Base-by-base conservation (phyloP, 1,140 invertebrate genomes). In the Pseudomyrmex pallidus region DNA sequence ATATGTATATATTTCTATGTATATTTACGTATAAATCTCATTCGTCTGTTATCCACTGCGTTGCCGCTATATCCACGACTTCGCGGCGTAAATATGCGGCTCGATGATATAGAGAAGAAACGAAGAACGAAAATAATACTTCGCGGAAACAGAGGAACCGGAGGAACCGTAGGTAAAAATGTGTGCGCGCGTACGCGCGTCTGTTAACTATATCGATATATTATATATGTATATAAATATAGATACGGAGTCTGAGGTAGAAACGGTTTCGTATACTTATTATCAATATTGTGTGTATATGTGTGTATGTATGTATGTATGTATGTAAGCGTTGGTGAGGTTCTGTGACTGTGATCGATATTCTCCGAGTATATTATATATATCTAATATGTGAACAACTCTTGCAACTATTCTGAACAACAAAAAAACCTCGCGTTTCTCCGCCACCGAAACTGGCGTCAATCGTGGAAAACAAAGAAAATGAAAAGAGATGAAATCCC, bases 181-280 rank as follows among this genome's bases (percentile, higher is more conserved):
- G 35, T 35, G 35, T 68, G 68, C 59, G 68, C 82, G 52, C 10
- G 17, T 35, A 35, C 35, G 35, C 35, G 35, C 35, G 35, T 35
- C 35, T 35, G 35, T 35, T 67, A 59, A 61, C 83, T 76, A 87
- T 83, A 83, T 86, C 57, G 62, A 82, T 83, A 74, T 74, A 62
- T 46, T 83, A 74, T 74, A 62, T 46, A 35, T 83, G 64, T 76
- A 67, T 76, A 67, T 76, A 83, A 44, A 84, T 56, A 74, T 68
- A 76, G 54, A 86, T 74, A 78, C 70, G 84, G 70, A 82, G 74
- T 73, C 67, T 90, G 90, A 91, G 90, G 90, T 92, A 92, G 88
- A 92, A 90, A 76, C 84, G 90, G 89, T 90, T 91, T 89, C 87
- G 88, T 92, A 91, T 91, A 90, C 90, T 86, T 87, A 35, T 35